phyloP scores from a whole-genome alignment of 92 coral and sea anemone species.

The Porites rus region DNA sequence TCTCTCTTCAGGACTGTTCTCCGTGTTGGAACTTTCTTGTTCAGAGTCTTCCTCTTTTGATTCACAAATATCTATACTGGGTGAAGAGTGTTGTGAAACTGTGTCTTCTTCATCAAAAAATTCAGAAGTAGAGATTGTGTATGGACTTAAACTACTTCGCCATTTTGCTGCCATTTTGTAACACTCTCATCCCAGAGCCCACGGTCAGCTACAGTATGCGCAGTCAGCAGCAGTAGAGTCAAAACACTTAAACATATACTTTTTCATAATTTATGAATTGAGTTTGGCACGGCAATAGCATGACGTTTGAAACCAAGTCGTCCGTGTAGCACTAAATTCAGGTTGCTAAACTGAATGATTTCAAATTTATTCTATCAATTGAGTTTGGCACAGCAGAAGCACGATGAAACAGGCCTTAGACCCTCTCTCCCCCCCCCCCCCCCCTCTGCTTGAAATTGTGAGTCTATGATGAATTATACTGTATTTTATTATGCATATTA shows the following conservation, averaged over 20 bases:
- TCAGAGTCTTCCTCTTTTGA: not conserved
- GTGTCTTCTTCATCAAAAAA: not conserved
- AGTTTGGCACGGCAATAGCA: not conserved
- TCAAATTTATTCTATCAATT: not conserved
- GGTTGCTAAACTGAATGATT: not conserved
- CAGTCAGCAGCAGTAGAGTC: not conserved
- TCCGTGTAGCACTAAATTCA: not conserved
- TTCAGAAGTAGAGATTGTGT: not conserved
- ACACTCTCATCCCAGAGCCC: not conserved
- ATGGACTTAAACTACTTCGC: not conserved
- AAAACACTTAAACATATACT: not conserved
- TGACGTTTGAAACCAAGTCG: not conserved
- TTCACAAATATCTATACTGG: not conserved
- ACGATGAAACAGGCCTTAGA: too few species aligned
- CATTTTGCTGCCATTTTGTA: not conserved
- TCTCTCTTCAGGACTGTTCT: not conserved
- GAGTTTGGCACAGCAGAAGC: not conserved
- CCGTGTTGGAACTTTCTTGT: not conserved
- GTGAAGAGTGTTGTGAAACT: not conserved
- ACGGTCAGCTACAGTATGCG: not conserved
- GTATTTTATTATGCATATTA: not conserved
- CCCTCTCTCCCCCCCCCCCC: too few species aligned
- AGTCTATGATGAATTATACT: not conserved
- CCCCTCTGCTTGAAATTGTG: too few species aligned
- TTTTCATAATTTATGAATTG: not conserved